phyloP scores from a whole-genome alignment of 2,797 vertebrate genomes.

The Tenualosa thibaudeaui region DNA sequence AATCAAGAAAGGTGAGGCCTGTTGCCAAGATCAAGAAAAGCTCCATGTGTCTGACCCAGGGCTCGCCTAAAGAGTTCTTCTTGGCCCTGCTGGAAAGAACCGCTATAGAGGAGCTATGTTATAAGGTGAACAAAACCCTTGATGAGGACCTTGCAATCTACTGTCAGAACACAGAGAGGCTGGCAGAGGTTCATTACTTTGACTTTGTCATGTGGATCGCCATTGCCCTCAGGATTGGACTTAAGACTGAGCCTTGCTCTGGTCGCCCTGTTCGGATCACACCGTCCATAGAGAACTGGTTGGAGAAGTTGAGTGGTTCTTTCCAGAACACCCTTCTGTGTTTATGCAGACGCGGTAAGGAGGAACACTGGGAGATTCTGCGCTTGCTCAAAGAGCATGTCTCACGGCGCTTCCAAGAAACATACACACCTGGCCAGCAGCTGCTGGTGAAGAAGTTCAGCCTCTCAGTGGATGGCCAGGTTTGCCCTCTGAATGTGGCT shows the following conservation, averaged over 20 bases:
- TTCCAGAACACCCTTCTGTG: conserved; percentile 60
- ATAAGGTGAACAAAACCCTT: conserved; percentile 48
- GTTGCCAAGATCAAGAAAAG: conserved; percentile 42
- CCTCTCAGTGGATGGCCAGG: conserved; percentile 48
- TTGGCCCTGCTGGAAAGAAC: conserved; percentile 62
- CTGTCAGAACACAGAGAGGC: conserved; percentile 51
- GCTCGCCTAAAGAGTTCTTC: conserved; percentile 61
- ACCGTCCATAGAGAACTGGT: conserved; percentile 59
- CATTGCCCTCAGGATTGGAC: conserved; percentile 61
- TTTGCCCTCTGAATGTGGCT: conserved; percentile 58
- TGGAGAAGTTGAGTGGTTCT: conserved; percentile 61
- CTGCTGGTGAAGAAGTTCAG: conserved; percentile 69
- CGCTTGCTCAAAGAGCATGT: conserved; percentile 61
- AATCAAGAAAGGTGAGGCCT: conserved; percentile 57
- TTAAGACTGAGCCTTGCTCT: conserved; percentile 51
- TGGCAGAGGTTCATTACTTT: conserved; percentile 56
- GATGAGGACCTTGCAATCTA: conserved; percentile 32
- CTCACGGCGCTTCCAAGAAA: conserved; percentile 55
- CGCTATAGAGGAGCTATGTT: conserved; percentile 57
- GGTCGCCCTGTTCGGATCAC: conserved; percentile 41
- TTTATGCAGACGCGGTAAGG: conserved; percentile 59
- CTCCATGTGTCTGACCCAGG: conserved; percentile 55
- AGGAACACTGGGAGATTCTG: conserved; percentile 63
- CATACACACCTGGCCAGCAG: conserved; percentile 57
- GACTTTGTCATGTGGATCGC: conserved; percentile 66